These are phyloP conservation scores for Ennomos fuscantarius DNA, from an alignment of 2,888 invertebrate species.

Conservation along the genomic window DNA sequence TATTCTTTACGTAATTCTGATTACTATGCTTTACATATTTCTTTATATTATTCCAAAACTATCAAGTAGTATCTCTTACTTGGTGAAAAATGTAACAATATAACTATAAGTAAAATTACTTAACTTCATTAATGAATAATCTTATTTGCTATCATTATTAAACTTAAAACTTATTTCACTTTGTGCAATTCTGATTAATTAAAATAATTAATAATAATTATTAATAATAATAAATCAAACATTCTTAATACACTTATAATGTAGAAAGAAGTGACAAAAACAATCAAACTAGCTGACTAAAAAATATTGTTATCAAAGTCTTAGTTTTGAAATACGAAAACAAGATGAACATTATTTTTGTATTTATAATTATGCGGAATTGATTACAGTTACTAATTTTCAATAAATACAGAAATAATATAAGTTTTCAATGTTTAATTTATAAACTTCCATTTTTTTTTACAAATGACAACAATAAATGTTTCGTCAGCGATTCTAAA, in stretches of 20 bases:
- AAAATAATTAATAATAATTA: constrained; percentile 4
- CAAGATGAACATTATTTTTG: too few relatives aligned
- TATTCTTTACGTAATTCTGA: constrained; percentile 15
- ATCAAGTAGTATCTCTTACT: neutral
- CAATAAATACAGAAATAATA: too few relatives aligned
- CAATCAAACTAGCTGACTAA: constrained; percentile 20
- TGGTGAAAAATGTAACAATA: constrained; percentile 1
- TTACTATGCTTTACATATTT: neutral
- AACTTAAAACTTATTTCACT: constrained; percentile 48
- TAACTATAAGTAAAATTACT: too few relatives aligned
- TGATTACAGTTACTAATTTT: too few relatives aligned
- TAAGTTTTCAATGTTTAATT: too few relatives aligned
- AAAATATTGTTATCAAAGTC: neutral
- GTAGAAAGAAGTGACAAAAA: constrained; percentile 60
- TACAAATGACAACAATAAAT: neutral
- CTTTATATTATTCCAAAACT: neutral
- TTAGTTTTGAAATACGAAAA: too few relatives aligned
- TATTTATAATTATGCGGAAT: too few relatives aligned
- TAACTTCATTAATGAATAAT: too few relatives aligned
- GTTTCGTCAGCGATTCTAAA: constrained; percentile 16
- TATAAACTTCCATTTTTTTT: neutral
- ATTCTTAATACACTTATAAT: constrained; percentile 58
- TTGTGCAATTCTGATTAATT: constrained; percentile 67
- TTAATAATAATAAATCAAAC: constrained; percentile 41
- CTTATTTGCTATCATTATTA: neutral